phyloP scores from a whole-genome alignment of 2,113 vertebrate genomes.

The Holacanthus passer region DNA sequence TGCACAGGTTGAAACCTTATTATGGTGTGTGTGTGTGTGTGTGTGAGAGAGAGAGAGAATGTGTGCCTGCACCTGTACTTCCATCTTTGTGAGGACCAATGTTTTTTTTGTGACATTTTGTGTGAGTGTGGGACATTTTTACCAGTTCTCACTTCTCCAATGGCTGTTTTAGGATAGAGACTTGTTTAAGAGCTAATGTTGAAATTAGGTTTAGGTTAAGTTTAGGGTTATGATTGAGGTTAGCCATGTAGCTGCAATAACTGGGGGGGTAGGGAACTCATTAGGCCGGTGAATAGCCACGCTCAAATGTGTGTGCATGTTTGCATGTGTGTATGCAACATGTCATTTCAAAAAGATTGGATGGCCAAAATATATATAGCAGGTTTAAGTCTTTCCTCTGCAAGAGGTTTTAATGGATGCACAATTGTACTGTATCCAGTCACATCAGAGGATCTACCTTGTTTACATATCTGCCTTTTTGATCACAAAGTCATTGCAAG shows the following conservation, averaged over 20 bases:
- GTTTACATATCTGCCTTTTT: no score
- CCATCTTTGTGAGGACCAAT: not conserved
- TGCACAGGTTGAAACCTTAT: slow-evolving; percentile 10
- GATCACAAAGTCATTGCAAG: no score
- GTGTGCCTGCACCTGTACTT: not conserved
- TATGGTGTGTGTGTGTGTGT: slow-evolving; percentile 5
- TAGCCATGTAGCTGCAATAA: not conserved
- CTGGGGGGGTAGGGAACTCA: not conserved
- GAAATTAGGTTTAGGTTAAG: not conserved
- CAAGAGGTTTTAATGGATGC: no score
- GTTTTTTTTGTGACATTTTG: not conserved
- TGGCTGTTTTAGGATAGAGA: not conserved
- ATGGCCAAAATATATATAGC: no score
- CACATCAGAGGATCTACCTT: no score
- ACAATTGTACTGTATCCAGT: no score
- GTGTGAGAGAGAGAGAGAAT: not conserved
- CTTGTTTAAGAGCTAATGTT: not conserved
- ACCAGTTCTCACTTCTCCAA: not conserved
- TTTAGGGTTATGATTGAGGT: not conserved
- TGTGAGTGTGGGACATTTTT: not conserved
- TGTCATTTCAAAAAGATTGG: no score
- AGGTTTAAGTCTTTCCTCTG: no score
- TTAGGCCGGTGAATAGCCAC: no score
- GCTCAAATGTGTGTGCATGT: no score
- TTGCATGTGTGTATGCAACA: no score